A percentile compares a stretch with the other conserved stretches of the same genome.
Conservation (phyloP, 92 coral and sea anemone genomes). For the Palythoa heliodiscus region DNA sequence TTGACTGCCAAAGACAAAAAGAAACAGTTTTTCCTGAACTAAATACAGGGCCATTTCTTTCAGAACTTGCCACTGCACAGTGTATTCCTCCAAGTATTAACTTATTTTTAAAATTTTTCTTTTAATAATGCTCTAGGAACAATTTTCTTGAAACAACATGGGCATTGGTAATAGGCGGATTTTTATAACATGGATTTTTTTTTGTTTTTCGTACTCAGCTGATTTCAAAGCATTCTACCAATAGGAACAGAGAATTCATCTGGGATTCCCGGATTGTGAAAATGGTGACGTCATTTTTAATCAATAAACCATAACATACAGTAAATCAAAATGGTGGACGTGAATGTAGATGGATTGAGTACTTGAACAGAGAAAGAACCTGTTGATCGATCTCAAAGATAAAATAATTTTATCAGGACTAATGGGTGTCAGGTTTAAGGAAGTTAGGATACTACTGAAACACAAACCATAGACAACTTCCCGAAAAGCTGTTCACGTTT, state of each 20-base stretch:
- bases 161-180: neutral
- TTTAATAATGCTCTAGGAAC: neutral
- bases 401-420: constrained; percentile 13
- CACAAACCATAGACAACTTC: neutral
- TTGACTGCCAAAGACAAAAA: neutral
- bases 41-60: too few relatives aligned
- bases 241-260: constrained; percentile 3
- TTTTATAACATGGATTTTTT: neutral
- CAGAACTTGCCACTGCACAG: too few relatives aligned
- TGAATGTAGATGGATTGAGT: constrained; percentile 47
- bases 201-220: constrained; percentile 46
- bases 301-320: constrained; percentile 73
- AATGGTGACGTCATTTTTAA: constrained; percentile 71
- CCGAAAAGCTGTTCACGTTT: neutral
- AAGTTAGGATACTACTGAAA: constrained; percentile 31
- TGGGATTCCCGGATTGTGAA: constrained; percentile 49
- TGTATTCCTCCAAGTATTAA: too few relatives aligned
- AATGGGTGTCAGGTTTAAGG: constrained; percentile 61
- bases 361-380: constrained; percentile 38
- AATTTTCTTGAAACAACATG: neutral
- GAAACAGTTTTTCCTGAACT: neutral
- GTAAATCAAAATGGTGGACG: constrained; percentile 84
- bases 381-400: constrained; percentile 36
- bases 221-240: constrained; percentile 60
- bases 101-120: too few relatives aligned